These are phyloP conservation scores for Leucopternis melanops DNA, from an alignment of 2,113 vertebrate species.

Conservation along the genomic window DNA sequence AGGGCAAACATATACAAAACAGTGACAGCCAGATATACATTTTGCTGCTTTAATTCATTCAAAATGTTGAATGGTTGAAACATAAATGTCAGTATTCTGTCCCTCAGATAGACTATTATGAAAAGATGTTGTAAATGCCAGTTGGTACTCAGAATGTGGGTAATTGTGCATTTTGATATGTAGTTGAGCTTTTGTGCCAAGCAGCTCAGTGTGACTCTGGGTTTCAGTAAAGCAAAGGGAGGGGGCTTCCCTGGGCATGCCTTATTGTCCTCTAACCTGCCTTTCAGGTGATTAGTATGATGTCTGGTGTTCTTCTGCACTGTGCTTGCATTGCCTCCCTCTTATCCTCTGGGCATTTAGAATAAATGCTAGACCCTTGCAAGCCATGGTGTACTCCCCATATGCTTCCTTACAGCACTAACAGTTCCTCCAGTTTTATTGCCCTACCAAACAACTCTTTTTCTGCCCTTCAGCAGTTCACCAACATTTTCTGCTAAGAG, in stretches of 20 bases:
- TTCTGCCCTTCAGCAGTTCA: not conserved
- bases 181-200: too few relatives aligned
- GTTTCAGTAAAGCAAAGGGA: not conserved
- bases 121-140: not conserved
- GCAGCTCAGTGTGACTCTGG: not conserved
- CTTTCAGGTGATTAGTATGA: not conserved
- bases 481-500: not conserved
- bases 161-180: not conserved
- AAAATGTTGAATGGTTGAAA: not conserved
- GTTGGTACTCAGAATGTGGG: not conserved
- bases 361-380: not conserved
- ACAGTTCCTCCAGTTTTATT: not conserved
- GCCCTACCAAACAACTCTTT: not conserved
- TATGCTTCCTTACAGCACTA: not conserved
- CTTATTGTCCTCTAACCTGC: not conserved
- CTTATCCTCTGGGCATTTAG: not conserved
- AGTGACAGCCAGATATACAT: not conserved
- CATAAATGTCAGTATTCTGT: not conserved
- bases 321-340: not conserved
- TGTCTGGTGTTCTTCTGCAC: not conserved
- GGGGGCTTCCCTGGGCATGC: too few relatives aligned
- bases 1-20: not conserved
- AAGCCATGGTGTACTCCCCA: not conserved
- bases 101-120: not conserved
- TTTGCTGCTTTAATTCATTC: not conserved